phyloP scores from a whole-genome alignment of 2,888 invertebrate species.

The Pegoplata infirma region DNA sequence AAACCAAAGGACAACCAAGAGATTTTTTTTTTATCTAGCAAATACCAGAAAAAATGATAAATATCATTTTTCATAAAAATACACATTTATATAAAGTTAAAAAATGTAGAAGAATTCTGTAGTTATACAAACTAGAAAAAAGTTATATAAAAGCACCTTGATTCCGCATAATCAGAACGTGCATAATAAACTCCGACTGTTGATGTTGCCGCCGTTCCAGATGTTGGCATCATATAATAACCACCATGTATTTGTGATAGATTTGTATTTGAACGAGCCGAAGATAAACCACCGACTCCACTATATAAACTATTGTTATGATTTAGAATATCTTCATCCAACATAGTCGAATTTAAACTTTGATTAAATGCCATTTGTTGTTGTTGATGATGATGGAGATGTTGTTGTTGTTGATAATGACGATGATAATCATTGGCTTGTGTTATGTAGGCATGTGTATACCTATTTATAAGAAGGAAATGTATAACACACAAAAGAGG shows the following conservation, averaged over 20 bases:
- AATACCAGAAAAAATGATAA: constrained; percentile 18
- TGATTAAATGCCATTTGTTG: constrained; percentile 65
- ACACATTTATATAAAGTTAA: background rate
- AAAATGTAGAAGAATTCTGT: background rate
- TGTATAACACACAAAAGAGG: constrained; percentile 17
- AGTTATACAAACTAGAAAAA: background rate
- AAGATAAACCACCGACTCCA: constrained; percentile 56
- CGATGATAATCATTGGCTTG: constrained; percentile 77
- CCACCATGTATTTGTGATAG: constrained; percentile 68
- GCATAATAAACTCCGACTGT: constrained; percentile 68
- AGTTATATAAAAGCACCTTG: constrained; percentile 69
- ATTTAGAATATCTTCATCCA: constrained; percentile 66
- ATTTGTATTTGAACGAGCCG: constrained; percentile 68
- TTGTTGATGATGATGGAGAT: constrained; percentile 66
- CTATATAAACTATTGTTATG: constrained; percentile 51
- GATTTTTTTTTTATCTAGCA: constrained; percentile 49
- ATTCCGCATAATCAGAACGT: constrained; percentile 73
- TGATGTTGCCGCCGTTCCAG: constrained; percentile 30
- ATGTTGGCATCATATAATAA: constrained; percentile 29
- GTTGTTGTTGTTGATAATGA: constrained; percentile 70
- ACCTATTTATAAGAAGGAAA: constrained; percentile 68
- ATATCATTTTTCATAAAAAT: background rate
- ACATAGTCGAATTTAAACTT: constrained; percentile 68
- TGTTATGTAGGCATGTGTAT: constrained; percentile 77
- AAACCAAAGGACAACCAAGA: constrained; percentile 29